phyloP scores from a whole-genome alignment of 2,888 invertebrate species.

The Drosophila testacea region DNA sequence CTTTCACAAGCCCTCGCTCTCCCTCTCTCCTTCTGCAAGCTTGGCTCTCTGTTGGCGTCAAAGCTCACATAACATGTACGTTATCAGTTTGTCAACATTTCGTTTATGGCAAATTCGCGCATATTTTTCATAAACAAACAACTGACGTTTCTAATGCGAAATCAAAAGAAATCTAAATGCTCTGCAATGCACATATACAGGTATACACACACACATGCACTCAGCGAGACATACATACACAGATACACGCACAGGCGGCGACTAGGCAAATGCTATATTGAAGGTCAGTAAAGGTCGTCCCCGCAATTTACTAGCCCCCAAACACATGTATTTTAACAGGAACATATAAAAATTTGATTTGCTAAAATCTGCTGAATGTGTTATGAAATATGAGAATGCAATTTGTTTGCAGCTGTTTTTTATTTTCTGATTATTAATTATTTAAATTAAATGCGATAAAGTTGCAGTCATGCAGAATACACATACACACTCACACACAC shows the following conservation, averaged over 20 bases:
- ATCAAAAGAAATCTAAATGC: slow-evolving; percentile 56
- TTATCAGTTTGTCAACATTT: slow-evolving; percentile 71
- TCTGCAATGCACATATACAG: slow-evolving; percentile 42
- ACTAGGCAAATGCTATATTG: slow-evolving; percentile 66
- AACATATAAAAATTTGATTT: slow-evolving; percentile 33
- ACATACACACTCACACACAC: slow-evolving; percentile 33
- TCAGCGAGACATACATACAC: slow-evolving; percentile 12
- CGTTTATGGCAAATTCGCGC: slow-evolving; percentile 43
- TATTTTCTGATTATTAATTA: neutral
- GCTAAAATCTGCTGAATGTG: slow-evolving; percentile 31
- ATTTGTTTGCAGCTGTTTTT: slow-evolving; percentile 42
- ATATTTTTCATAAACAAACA: slow-evolving; percentile 78
- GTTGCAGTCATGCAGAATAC: slow-evolving; percentile 63
- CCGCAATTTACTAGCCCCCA: slow-evolving; percentile 43
- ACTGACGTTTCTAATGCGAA: slow-evolving; percentile 35
- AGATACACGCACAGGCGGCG: slow-evolving; percentile 38
- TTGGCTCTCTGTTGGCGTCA: slow-evolving; percentile 31
- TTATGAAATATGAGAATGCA: slow-evolving; percentile 72
- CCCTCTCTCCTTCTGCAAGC: slow-evolving; percentile 25
- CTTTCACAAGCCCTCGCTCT: slow-evolving; percentile 4
- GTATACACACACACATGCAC: slow-evolving; percentile 8
- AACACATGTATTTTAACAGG: slow-evolving; percentile 41
- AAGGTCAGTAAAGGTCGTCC: slow-evolving; percentile 79
- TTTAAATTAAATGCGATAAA: slow-evolving; percentile 48
- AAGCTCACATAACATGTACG: slow-evolving; percentile 62